Evolutionary conservation across 2,113 vertebrate species (phyloP), one percentile per base, ranked within the genome.

Genomic region (Brevimyrus niger): DNA sequence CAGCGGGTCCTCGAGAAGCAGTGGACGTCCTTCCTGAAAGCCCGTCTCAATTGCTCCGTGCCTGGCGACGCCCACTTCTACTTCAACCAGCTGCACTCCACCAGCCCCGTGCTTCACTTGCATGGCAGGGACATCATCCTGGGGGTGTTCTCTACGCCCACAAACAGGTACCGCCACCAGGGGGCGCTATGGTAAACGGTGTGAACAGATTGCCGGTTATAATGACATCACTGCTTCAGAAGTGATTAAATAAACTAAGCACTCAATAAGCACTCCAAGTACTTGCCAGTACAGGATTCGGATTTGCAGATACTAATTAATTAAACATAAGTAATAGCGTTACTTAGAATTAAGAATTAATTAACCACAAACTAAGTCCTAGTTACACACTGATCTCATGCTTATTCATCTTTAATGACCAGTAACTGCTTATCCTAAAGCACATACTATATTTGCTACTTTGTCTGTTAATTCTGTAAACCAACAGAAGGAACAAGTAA

Each of bases 21-120:
- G 94, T 99, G 98, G 97, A 99, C 98, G 0, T 99, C 98, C 0
- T 99, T 99, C 93, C 96, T 99, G 84, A 99, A 99, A 93, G 98
- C 98, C 0, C 96, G 98, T 27, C 97, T 99, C 91, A 99, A 99
- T 95, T 99, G 98, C 93, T 99, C 98, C 0, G 96, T 99, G 91
- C 98, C 98, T 0, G 98, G 98, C 0, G 98, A 99, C 73, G 97
- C 98, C 0, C 98, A 99, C 91, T 99, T 99, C 94, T 99, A 99
- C 94, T 99, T 99, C 94, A 99, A 99, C 8, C 97, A 99, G 91
- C 95, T 99, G 88, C 98, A 98, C 89, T 96, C 98, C 0, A 97
- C 98, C 47, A 99, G 97, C 0, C 93, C 96, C 44, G 96, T 99
- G 92, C 94, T 99, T 92, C 96, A 94, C 93, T 96, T 99, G 92